phyloP scores from a whole-genome alignment of 2,888 invertebrate genomes.

The Ochropleura leucogaster region DNA sequence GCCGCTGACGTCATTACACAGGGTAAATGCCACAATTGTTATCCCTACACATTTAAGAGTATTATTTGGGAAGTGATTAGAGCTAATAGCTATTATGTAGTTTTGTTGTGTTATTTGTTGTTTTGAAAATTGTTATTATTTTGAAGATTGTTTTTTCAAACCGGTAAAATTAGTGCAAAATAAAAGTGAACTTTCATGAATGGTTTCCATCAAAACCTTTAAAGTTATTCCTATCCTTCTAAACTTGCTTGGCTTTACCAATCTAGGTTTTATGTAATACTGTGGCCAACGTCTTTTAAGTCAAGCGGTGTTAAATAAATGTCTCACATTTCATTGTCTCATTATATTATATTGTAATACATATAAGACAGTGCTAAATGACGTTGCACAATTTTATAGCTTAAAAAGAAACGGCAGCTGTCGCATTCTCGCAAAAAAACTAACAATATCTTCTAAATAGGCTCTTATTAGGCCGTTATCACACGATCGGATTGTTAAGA shows the following conservation, averaged over 20 bases:
- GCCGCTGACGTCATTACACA: conserved; percentile 61
- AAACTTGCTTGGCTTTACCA: no score
- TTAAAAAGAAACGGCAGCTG: conserved; percentile 54
- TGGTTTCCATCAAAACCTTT: background rate
- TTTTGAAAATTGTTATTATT: conserved; percentile 24
- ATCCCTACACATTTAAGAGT: conserved; percentile 57
- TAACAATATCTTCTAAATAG: conserved; percentile 58
- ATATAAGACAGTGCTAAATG: conserved; percentile 4
- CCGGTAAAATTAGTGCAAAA: background rate
- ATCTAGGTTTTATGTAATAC: no score
- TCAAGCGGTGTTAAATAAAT: no score
- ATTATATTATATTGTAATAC: background rate
- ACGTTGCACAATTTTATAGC: conserved; percentile 37
- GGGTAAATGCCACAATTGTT: conserved; percentile 64
- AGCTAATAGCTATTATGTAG: conserved; percentile 50
- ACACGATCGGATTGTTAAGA: conserved; percentile 62
- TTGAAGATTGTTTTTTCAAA: background rate
- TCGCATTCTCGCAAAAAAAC: conserved; percentile 44
- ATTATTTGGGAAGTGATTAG: conserved; percentile 62
- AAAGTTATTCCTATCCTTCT: no score
- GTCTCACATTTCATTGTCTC: no score
- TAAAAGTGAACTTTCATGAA: background rate
- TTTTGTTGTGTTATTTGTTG: conserved; percentile 35
- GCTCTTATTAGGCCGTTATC: conserved; percentile 65
- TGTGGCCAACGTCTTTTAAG: no score